Conservation (phyloP, 2,113 vertebrate species). For the Cyrtonyx montezumae region DNA sequence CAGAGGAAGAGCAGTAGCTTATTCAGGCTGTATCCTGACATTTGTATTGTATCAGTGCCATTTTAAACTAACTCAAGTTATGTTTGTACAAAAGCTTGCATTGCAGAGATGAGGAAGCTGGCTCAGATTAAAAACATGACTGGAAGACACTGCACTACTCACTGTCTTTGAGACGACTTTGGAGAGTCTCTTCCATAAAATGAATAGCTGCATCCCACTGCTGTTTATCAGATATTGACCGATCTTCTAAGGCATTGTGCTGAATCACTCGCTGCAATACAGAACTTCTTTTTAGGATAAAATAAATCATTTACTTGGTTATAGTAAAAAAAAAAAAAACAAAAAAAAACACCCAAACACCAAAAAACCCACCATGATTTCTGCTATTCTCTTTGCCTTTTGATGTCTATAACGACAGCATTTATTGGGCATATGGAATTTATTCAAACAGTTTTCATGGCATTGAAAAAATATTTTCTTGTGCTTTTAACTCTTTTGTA, state of each 20-base stretch:
- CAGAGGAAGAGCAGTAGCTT: neutral
- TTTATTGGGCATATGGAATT: neutral
- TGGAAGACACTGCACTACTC: constrained; percentile 51
- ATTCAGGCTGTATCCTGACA: neutral
- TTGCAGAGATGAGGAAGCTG: neutral
- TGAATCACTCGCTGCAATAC: constrained; percentile 92
- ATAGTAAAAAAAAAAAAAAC: neutral
- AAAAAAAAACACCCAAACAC: neutral
- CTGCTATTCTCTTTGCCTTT: neutral
- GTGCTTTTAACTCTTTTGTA: neutral
- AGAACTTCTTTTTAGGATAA: neutral
- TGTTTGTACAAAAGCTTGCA: neutral
- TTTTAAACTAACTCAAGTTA: neutral
- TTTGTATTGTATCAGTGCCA: neutral
- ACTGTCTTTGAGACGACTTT: constrained; percentile 95
- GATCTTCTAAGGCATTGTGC: constrained; percentile 97
- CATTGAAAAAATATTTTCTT: neutral
- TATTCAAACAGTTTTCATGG: neutral
- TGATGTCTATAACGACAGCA: neutral
- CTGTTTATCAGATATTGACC: constrained; percentile 96
- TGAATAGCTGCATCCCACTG: constrained; percentile 99
- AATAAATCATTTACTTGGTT: neutral
- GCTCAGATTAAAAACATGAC: neutral
- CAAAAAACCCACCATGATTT: neutral
- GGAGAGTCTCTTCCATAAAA: constrained; percentile 97